These are phyloP conservation scores for Dolomedes plantarius DNA, from an alignment of 2,888 invertebrate species.

Conservation along the genomic window DNA sequence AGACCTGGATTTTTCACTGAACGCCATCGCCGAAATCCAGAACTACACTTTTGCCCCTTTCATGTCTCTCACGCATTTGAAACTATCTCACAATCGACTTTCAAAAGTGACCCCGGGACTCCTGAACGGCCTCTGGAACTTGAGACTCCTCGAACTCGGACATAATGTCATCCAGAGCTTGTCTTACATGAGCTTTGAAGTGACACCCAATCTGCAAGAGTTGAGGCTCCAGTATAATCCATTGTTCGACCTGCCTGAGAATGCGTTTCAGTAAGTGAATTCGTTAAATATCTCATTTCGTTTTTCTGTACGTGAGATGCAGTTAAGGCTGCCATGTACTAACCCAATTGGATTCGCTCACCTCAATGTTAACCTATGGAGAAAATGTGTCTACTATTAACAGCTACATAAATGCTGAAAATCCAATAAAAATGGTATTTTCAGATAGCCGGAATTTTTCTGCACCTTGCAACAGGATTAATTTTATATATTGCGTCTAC, in stretches of 20 bases:
- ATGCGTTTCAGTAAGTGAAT: slow-evolving; percentile 41
- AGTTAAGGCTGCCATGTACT: too few species aligned
- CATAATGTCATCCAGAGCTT: slow-evolving; percentile 77
- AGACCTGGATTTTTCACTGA: slow-evolving; percentile 46
- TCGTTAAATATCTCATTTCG: background rate
- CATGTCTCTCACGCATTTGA: slow-evolving; percentile 28
- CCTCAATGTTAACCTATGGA: too few species aligned
- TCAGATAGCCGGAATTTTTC: too few species aligned
- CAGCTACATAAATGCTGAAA: too few species aligned
- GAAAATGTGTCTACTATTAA: too few species aligned
- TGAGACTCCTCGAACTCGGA: slow-evolving; percentile 67
- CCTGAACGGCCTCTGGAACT: slow-evolving; percentile 42
- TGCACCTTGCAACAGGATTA: too few species aligned
- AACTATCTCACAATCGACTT: slow-evolving; percentile 45
- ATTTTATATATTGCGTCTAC: too few species aligned
- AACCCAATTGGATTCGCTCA: too few species aligned
- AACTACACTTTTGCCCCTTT: slow-evolving; percentile 45
- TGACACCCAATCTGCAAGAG: slow-evolving; percentile 30
- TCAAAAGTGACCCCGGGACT: slow-evolving; percentile 24
- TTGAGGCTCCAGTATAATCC: slow-evolving; percentile 56
- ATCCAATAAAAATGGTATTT: too few species aligned
- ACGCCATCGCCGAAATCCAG: slow-evolving; percentile 24
- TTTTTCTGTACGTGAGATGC: too few species aligned
- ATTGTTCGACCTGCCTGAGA: slow-evolving; percentile 32
- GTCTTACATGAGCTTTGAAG: slow-evolving; percentile 12